phyloP scores from a whole-genome alignment of 2,113 vertebrate genomes.

The Capreolus pygargus region DNA sequence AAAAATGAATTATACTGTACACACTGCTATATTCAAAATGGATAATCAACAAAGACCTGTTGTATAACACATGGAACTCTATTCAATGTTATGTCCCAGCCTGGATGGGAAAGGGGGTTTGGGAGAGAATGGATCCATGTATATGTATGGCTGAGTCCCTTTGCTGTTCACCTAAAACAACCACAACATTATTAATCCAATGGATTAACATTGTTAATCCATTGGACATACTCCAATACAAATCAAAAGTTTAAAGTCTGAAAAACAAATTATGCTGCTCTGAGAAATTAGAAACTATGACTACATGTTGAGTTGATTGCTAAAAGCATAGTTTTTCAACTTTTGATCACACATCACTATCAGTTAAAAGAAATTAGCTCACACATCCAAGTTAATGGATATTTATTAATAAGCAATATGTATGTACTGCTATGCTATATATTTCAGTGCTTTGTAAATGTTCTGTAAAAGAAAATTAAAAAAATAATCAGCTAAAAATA shows the following conservation, averaged over 20 bases:
- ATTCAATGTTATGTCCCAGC: not conserved
- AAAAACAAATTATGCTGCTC: not conserved
- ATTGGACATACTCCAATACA: not conserved
- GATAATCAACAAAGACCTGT: not conserved
- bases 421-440: not conserved
- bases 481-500: not conserved
- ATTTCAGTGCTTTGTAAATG: not conserved
- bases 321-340: not conserved
- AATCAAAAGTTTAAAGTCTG: not conserved
- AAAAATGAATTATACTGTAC: not conserved
- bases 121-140: rapidly evolving
- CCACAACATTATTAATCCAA: not conserved
- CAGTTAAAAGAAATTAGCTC: not conserved
- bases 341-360: not conserved
- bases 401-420: not conserved
- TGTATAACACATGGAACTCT: not conserved
- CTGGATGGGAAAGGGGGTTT: not conserved
- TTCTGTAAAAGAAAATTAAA: not conserved
- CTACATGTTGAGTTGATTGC: not conserved
- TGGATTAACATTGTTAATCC: not conserved
- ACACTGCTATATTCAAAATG: not conserved
- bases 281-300: not conserved
- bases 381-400: not conserved
- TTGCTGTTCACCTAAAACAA: not conserved
- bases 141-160: not conserved